Evolutionary conservation across 2,888 invertebrate species (phyloP).

Genomic region (Agonopterix arenella): DNA sequence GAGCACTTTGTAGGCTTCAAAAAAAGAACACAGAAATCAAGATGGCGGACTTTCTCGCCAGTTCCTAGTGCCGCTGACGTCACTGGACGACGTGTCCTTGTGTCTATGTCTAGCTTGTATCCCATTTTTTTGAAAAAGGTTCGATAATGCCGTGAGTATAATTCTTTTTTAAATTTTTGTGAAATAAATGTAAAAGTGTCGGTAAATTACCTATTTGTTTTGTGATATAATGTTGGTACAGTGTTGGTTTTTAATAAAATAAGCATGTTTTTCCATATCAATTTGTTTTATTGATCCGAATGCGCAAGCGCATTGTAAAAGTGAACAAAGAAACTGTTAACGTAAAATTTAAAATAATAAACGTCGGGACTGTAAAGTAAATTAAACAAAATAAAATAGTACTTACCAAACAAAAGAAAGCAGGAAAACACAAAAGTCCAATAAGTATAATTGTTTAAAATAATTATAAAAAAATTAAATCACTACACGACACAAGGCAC

Average conservation of each 20-base stretch:
- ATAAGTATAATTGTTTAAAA: constrained; percentile 39
- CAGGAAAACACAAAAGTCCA: constrained; percentile 62
- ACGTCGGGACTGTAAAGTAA: constrained; percentile 11
- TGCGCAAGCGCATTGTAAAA: neutral
- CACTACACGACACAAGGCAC: constrained; percentile 72
- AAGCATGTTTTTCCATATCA: neutral
- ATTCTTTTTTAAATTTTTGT: too few relatives aligned
- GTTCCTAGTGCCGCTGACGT: constrained; percentile 71
- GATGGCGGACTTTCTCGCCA: constrained; percentile 73
- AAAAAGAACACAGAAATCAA: constrained; percentile 66
- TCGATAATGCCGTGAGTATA: too few relatives aligned
- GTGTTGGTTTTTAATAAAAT: neutral
- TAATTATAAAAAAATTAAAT: constrained; percentile 38
- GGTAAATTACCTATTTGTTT: too few relatives aligned
- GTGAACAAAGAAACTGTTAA: constrained; percentile 7
- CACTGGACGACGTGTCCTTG: constrained; percentile 70
- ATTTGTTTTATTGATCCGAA: neutral
- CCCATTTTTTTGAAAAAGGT: constrained; percentile 16
- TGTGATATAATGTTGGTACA: neutral
- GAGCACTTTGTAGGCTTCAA: constrained; percentile 69
- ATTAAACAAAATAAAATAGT: constrained; percentile 21
- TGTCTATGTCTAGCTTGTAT: constrained; percentile 39
- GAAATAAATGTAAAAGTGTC: too few relatives aligned
- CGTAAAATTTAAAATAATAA: too few relatives aligned
- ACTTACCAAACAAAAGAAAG: constrained; percentile 61